A percentile compares a stretch with the other conserved stretches of the same genome.
Conservation (phyloP, 2,113 vertebrate species). For the Loxodonta africana region DNA sequence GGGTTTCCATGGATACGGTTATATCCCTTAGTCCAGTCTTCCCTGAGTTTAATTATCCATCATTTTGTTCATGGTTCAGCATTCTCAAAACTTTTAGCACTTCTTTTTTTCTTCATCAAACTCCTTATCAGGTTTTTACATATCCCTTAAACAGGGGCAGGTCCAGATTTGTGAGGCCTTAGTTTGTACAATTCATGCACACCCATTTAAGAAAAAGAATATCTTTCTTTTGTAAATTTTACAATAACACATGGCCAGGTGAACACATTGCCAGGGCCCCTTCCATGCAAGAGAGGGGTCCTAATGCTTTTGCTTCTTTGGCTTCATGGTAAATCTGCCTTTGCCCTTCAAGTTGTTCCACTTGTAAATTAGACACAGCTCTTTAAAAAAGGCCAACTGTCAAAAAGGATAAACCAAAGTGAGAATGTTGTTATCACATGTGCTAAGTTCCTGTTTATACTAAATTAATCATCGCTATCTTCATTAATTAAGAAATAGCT, state of each 20-base stretch:
- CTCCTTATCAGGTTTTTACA: not conserved
- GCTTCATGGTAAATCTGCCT: not conserved
- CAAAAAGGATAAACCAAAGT: constrained; percentile 28
- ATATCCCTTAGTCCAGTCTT: constrained; percentile 12
- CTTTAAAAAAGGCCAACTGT: not conserved
- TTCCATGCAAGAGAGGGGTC: not conserved
- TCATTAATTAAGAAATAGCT: constrained; percentile 63
- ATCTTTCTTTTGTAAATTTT: not conserved
- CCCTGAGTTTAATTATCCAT: constrained; percentile 34
- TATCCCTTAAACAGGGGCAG: not conserved
- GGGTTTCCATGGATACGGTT: not conserved
- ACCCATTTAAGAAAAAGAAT: constrained; percentile 14
- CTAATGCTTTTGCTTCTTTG: constrained; percentile 30
- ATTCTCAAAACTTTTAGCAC: constrained; percentile 38
- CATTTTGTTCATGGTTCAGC: not conserved
- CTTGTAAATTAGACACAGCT: not conserved
- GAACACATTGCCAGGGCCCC: not conserved
- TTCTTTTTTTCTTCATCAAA: constrained; percentile 4
- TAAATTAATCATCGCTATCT: not conserved
- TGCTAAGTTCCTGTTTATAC: constrained; percentile 21
- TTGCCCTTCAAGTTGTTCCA: not conserved
- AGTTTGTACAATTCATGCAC: not conserved
- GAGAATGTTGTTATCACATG: not conserved
- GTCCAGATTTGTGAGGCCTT: not conserved
- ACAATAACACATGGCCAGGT: not conserved